Base-by-base conservation (phyloP, 1,140 invertebrate species). In the Leptinotarsa undecemlineata region DNA sequence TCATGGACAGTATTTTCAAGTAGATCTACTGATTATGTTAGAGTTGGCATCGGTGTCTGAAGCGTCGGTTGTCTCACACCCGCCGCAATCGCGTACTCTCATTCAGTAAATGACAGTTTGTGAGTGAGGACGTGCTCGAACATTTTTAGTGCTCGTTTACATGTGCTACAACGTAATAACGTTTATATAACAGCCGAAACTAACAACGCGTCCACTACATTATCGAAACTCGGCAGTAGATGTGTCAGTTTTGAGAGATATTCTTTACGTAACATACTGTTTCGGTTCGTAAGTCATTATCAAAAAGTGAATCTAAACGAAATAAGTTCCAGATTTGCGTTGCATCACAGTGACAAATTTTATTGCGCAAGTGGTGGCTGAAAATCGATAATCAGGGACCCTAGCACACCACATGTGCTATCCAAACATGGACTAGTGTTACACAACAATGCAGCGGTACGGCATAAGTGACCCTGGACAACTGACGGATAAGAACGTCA, bases 311-410 rank as follows among this genome's bases (percentile, higher is more conserved):
- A 64, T 33, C 21, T 33, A 64, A 64, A 15, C 20, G 63, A 33
- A 20, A 64, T 64, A 23, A 23, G 15, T 19, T 33, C 14, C 26
- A 64, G 26, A 21, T 21, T 33, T 21, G 14, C 17, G 20, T 64
- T 33, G 26, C n/a, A 68, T 68, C 67, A 68, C 14, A 68, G 26
- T 66, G 63, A 47, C n/a, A n/a, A 47, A 48, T 14, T 26, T 60
- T 61, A 71, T 71, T 71, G 69, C 69, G 69, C 69, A 71, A 71
- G 69, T 61, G 26, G 57, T 61, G 33, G 23, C n/a, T 69, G 42
- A 69, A 69, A 69, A 69, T 71, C 69, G 23, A 61, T 61, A 60
- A 71, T 61, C 69, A 61, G 23, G n/a, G 20, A 26, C n/a, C 51
- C 19, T 20, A 51, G 68, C 68, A 69, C 68, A 69, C 68, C 68